Evolutionary conservation across 2,797 vertebrate genomes (phyloP), one percentile per base, ranked within the genome.

Genomic region (Perodicticus potto): DNA sequence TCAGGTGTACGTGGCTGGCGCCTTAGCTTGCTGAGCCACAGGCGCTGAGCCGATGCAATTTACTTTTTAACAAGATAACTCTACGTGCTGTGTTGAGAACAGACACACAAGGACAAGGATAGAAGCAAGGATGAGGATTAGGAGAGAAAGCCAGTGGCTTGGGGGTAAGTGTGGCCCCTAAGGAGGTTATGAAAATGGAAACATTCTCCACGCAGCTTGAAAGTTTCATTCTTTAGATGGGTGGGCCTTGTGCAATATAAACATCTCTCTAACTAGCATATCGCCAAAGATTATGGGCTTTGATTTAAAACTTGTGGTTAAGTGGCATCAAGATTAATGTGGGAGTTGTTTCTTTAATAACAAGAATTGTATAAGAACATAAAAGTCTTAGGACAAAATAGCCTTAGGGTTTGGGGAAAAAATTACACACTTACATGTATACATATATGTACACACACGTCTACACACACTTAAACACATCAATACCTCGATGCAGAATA

Each of bases 331-430:
- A 86, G 89, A 69, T 88, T 85, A 84, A 87, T 16, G 40, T 23
- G 40, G 63, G 53, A 93, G 81, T 72, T 87, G 5, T 65, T 95
- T 94, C 13, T 89, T 93, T 89, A 83, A 73, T 80, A 90, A 69
- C 55, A 25, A 85, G 29, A 22, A 73, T 94, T 83, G 1, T 70
- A 40, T 76, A 22, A 25, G 14, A 95, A 88, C 27, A 25, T 89
- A 92, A 95, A 96, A 96, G 84, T 27, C 37, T 93, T 20, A 76
- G 67, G 67, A 76, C 11, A 87, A 76, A 87, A 67, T 45, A 91
- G 43, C 61, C 19, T 86, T 94, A 78, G 4, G 8, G 6, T 94
- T 85, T 43, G 45, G 7, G 13, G 14, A 20, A 14, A 57, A 91
- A 74, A 29, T 37, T 7, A 69, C 3, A 78, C 5, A 43, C 23